Conservation (phyloP, 2,797 vertebrate species). For the Sphenodon punctatus region DNA sequence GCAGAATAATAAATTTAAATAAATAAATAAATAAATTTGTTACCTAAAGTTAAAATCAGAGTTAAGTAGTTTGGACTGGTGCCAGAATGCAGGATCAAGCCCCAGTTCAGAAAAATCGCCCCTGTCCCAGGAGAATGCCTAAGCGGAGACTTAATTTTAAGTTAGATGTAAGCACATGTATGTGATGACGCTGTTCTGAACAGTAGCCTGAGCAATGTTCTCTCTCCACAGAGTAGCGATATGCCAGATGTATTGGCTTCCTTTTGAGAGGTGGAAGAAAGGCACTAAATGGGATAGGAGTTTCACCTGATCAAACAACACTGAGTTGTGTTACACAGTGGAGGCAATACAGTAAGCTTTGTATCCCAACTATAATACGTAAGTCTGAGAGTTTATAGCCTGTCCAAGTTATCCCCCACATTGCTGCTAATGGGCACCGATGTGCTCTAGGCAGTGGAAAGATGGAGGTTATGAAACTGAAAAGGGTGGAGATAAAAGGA, state of each 20-base stretch:
- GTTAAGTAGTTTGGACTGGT: no score
- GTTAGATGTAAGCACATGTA: neutral
- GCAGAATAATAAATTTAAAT: no score
- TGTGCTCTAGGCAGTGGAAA: constrained; percentile 41
- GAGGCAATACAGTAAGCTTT: neutral
- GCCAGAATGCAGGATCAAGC: no score
- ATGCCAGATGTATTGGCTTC: neutral
- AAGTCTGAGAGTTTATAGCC: neutral
- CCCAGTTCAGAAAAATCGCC: neutral
- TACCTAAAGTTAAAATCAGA: no score
- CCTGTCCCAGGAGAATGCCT: neutral
- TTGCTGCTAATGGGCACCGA: neutral
- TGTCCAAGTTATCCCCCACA: neutral
- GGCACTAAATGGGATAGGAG: neutral
- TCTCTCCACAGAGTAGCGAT: neutral
- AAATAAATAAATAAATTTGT: no score
- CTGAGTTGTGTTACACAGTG: neutral
- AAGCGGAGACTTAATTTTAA: neutral
- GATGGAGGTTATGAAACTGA: neutral
- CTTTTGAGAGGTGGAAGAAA: neutral
- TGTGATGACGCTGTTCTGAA: neutral
- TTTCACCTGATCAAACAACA: neutral
- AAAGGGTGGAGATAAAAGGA: constrained; percentile 51
- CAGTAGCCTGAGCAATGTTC: neutral
- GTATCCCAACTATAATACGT: neutral